Evolutionary conservation across 2,113 vertebrate species (phyloP).

Genomic region (Tonatia bakeri): DNA sequence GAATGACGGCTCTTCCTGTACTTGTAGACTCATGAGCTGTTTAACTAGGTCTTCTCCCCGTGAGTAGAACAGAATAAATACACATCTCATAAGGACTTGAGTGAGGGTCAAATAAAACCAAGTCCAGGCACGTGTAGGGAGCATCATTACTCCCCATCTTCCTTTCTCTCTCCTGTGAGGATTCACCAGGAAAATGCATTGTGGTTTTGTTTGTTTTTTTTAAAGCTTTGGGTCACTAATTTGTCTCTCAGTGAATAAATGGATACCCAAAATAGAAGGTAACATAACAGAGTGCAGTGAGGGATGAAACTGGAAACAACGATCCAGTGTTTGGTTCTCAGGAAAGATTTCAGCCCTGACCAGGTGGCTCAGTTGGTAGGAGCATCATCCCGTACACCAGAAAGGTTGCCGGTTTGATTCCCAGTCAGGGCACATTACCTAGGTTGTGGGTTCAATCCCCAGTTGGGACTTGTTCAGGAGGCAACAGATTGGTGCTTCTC

Average conservation of each 20-base stretch:
- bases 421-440: too few relatives aligned
- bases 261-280: not conserved
- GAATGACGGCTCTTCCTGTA: not conserved
- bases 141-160: not conserved
- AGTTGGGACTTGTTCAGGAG: too few relatives aligned
- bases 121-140: too few relatives aligned
- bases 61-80: not conserved
- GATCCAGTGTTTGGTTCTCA: rapidly evolving
- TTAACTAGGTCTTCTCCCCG: not conserved
- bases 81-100: not conserved
- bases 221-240: not conserved
- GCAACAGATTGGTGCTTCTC: too few relatives aligned
- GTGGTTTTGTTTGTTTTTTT: not conserved
- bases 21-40: not conserved
- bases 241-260: not conserved
- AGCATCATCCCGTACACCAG: too few relatives aligned
- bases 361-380: too few relatives aligned
- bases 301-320: rapidly evolving
- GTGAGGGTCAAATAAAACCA: not conserved
- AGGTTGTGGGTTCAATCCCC: too few relatives aligned
- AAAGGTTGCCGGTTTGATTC: too few relatives aligned
- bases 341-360: not conserved
- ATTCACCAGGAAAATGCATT: not conserved
- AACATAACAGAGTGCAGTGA: not conserved
- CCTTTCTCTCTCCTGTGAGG: not conserved